These are phyloP conservation scores for Thumatha senex DNA, from an alignment of 2,888 invertebrate genomes.

Conservation along the genomic window DNA sequence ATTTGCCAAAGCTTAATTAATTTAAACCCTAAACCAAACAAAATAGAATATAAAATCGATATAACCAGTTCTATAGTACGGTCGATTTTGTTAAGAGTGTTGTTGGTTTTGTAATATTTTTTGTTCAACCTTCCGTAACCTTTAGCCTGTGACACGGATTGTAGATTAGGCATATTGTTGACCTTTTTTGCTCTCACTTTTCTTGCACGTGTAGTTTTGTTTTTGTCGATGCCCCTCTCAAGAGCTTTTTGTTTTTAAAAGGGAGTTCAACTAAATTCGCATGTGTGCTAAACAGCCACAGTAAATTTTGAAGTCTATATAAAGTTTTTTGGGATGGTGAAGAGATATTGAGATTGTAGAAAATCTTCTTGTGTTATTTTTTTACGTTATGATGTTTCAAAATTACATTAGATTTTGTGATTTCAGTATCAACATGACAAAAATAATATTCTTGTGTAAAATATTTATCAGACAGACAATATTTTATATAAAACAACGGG, in stretches of 20 bases:
- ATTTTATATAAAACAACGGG: conserved; percentile 15
- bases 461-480: neutral
- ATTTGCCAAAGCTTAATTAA: conserved; percentile 39
- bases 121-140: conserved; percentile 81
- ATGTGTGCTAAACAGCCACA: conserved; percentile 57
- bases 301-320: conserved; percentile 15
- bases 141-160: conserved; percentile 82
- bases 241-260: conserved; percentile 69
- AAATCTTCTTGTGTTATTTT: too few relatives aligned
- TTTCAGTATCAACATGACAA: neutral
- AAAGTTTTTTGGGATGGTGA: too few relatives aligned
- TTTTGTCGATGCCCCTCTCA: conserved; percentile 58
- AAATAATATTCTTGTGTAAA: neutral
- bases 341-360: too few relatives aligned
- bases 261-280: conserved; percentile 63
- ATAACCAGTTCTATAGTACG: conserved; percentile 47
- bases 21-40: conserved; percentile 47
- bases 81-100: conserved; percentile 67
- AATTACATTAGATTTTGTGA: neutral
- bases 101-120: conserved; percentile 68
- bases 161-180: conserved; percentile 83
- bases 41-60: conserved; percentile 48
- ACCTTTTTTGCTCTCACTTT: conserved; percentile 76
- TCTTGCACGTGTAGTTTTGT: conserved; percentile 73
- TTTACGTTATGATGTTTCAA: neutral